phyloP scores from a whole-genome alignment of 2,888 invertebrate species.

The Stenodera caucasica region DNA sequence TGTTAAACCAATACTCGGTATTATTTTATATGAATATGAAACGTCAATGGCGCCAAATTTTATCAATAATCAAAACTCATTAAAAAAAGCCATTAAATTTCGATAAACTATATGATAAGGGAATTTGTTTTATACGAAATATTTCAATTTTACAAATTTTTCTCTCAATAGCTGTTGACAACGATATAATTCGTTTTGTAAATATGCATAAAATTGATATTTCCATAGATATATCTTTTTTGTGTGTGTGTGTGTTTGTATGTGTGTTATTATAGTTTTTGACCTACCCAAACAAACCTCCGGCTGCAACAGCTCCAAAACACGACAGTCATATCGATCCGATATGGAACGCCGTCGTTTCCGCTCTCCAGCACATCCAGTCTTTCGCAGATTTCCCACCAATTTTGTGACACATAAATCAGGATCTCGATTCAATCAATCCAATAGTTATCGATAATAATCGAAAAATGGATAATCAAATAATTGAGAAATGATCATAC shows the following conservation, averaged over 20 bases:
- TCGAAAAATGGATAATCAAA: not conserved
- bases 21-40: not conserved
- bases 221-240: constrained; percentile 4
- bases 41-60: not conserved
- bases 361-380: constrained; percentile 22
- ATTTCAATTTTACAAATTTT: not conserved
- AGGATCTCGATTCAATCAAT: constrained; percentile 24
- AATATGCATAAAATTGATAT: constrained; percentile 7
- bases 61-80: not conserved
- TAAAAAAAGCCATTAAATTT: no score
- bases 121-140: not conserved
- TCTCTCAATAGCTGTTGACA: not conserved
- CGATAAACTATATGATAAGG: no score
- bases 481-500: no score
- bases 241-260: constrained; percentile 14
- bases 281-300: constrained; percentile 30
- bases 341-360: constrained; percentile 22
- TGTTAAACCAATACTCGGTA: not conserved
- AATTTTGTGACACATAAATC: constrained; percentile 31
- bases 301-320: constrained; percentile 24
- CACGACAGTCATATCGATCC: constrained; percentile 15
- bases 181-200: not conserved
- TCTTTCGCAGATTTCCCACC: constrained; percentile 30
- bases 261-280: constrained; percentile 26
- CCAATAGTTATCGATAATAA: not conserved